Evolutionary conservation across 2,797 vertebrate species (phyloP).

Genomic region (Echeneis naucrates): DNA sequence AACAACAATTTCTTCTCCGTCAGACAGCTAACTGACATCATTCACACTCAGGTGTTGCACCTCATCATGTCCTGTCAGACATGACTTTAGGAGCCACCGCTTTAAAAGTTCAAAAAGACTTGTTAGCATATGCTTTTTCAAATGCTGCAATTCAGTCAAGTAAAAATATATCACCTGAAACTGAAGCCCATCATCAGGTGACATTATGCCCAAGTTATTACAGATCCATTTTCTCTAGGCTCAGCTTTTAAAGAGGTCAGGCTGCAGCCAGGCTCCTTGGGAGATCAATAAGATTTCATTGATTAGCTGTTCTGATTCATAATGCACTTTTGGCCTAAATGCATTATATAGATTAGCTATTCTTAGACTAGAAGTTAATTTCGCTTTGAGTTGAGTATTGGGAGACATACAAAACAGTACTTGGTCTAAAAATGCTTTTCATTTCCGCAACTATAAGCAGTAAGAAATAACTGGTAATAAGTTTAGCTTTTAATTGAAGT

Average conservation of each 20-base stretch:
- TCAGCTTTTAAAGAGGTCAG: constrained; percentile 50
- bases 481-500: not conserved
- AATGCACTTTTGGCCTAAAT: constrained; percentile 25
- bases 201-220: constrained; percentile 24
- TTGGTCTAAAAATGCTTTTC: not conserved
- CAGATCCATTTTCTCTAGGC: constrained; percentile 45
- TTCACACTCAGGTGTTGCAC: constrained; percentile 3
- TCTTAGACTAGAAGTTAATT: constrained; percentile 33
- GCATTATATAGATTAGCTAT: constrained; percentile 23
- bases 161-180: constrained; percentile 20
- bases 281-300: constrained; percentile 53
- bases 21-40: too few relatives aligned
- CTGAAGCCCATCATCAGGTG: constrained; percentile 22
- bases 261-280: constrained; percentile 20
- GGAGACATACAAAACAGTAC: constrained; percentile 7
- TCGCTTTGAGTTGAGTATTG: not conserved
- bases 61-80: not conserved
- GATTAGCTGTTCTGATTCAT: constrained; percentile 53
- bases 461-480: too few relatives aligned
- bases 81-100: not conserved
- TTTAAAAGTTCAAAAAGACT: constrained; percentile 8
- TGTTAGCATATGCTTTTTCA: not conserved
- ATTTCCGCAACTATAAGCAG: too few relatives aligned
- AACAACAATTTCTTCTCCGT: too few relatives aligned
- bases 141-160: constrained; percentile 15